Evolutionary conservation across 1,140 invertebrate genomes (phyloP).

Genomic region (Lepeophtheirus salmonis): DNA sequence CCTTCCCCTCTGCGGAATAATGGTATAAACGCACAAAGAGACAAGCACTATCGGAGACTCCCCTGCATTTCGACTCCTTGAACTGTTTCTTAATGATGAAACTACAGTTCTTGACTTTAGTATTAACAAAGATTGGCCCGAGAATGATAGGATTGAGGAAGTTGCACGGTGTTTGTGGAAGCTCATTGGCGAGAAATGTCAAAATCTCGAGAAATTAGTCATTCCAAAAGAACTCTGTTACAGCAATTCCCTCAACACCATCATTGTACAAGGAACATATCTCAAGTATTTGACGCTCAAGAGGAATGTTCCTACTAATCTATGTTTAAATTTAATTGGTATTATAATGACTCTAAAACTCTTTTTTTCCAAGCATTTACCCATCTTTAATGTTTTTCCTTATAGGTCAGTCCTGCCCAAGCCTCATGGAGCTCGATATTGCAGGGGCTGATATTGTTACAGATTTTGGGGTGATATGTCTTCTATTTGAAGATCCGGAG

Average conservation of each 20-base stretch:
- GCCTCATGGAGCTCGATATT: constrained; percentile 5
- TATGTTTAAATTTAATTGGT: constrained; percentile 11
- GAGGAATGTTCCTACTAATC: constrained; percentile 18
- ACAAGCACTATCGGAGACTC: background rate
- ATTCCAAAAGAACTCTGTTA: constrained; percentile 12
- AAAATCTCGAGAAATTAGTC: constrained; percentile 5
- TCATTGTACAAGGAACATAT: background rate
- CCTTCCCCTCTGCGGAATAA: background rate
- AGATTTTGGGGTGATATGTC: constrained; percentile 17
- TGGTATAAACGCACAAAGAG: background rate
- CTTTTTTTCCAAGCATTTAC: too few relatives aligned
- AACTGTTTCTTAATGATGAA: background rate
- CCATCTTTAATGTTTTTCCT: too few relatives aligned
- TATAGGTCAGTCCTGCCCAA: background rate
- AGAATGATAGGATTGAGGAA: constrained; percentile 2
- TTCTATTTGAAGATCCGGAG: constrained; percentile 15
- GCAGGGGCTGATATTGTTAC: constrained; percentile 13
- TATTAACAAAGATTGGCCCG: constrained; percentile 9
- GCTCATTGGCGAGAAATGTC: constrained; percentile 1
- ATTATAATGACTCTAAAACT: too few relatives aligned
- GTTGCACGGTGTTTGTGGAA: constrained; percentile 4
- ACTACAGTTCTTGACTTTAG: constrained; percentile 3
- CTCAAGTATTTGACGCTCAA: constrained; percentile 16
- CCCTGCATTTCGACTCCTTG: background rate
- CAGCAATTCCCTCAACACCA: background rate